A percentile compares a stretch with the other conserved stretches of the same genome.
phyloP scores from a whole-genome alignment of 1,140 invertebrate genomes.

The Musca domestica region DNA sequence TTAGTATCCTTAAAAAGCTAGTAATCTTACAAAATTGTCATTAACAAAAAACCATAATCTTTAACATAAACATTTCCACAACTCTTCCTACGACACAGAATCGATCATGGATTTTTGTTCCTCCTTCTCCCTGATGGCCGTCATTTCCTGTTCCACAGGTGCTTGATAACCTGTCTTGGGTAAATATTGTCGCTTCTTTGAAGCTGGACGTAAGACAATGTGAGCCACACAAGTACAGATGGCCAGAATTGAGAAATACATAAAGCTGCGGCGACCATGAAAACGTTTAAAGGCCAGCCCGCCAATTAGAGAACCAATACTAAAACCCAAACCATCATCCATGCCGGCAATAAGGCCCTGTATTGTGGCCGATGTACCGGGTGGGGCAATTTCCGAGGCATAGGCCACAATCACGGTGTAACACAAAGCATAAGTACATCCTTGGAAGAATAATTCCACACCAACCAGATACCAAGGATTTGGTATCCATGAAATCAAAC shows the following conservation, averaged over 20 bases:
- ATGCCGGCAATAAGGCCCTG: constrained; percentile 80
- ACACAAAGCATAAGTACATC: constrained; percentile 74
- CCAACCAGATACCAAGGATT: constrained; percentile 73
- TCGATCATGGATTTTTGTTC: neutral
- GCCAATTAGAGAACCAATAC: constrained; percentile 63
- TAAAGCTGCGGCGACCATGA: constrained; percentile 59
- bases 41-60: neutral
- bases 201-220: constrained; percentile 44
- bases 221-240: constrained; percentile 58
- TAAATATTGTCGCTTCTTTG: constrained; percentile 42
- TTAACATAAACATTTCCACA: neutral
- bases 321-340: constrained; percentile 74
- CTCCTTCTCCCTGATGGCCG: neutral
- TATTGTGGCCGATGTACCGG: constrained; percentile 75
- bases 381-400: constrained; percentile 70
- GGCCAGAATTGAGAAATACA: constrained; percentile 58
- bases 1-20: neutral
- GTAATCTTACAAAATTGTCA: neutral
- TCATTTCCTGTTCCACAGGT: constrained; percentile 34
- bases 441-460: constrained; percentile 72
- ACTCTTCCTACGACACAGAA: no score
- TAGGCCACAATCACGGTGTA: constrained; percentile 77
- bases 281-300: constrained; percentile 61
- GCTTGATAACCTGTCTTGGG: constrained; percentile 41
- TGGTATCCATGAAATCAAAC: constrained; percentile 66